Evolutionary conservation across 1,140 invertebrate genomes (phyloP).

Genomic region (Trinorchestia longiramus): DNA sequence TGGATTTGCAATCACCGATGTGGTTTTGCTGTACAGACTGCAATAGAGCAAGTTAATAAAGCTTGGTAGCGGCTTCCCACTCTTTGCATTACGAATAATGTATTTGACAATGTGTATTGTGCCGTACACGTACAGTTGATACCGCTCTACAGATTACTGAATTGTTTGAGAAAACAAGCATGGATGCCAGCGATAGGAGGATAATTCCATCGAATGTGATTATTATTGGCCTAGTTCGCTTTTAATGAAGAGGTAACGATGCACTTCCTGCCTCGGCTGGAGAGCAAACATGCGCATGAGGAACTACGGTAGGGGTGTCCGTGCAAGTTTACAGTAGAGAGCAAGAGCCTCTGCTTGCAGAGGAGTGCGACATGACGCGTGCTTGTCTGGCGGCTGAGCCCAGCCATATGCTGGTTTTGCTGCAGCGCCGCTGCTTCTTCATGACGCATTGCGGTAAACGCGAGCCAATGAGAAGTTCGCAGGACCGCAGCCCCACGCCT

Average conservation of each 20-base stretch:
- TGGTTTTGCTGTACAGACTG: too few species aligned
- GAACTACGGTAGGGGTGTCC: not conserved
- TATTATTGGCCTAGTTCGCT: not conserved
- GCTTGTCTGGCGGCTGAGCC: slow-evolving; percentile 50
- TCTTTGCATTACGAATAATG: too few species aligned
- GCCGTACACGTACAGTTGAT: too few species aligned
- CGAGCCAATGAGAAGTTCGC: not conserved
- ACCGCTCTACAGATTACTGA: too few species aligned
- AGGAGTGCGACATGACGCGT: slow-evolving; percentile 52
- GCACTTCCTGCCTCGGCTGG: not conserved
- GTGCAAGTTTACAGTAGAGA: slow-evolving; percentile 13
- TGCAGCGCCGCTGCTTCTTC: slow-evolving; percentile 45
- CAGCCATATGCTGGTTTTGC: slow-evolving; percentile 52
- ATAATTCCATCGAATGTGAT: not conserved
- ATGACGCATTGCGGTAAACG: slow-evolving; percentile 52
- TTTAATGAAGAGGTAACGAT: not conserved
- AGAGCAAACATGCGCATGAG: slow-evolving; percentile 8
- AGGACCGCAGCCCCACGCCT: slow-evolving; percentile 18
- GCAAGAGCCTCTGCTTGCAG: slow-evolving; percentile 16
- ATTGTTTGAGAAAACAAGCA: too few species aligned
- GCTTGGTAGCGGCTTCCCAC: too few species aligned
- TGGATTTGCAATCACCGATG: too few species aligned
- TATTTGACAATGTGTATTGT: too few species aligned
- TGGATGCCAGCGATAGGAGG: too few species aligned
- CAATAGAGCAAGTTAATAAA: too few species aligned